Evolutionary conservation across 1,140 invertebrate genomes (phyloP).

Genomic region (Drosophila ananassae): DNA sequence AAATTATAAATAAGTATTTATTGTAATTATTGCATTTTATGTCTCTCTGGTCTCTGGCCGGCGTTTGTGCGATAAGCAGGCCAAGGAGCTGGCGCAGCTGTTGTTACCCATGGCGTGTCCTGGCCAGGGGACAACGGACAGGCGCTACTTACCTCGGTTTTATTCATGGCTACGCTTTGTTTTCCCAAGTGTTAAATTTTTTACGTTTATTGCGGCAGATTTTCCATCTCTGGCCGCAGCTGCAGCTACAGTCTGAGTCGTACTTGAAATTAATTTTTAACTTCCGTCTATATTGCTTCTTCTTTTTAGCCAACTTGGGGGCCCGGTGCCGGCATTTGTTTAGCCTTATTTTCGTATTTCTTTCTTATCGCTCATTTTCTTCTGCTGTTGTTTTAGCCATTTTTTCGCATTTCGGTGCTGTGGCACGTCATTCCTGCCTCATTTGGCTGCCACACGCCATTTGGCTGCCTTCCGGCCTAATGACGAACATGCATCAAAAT

Average conservation of each 20-base stretch:
- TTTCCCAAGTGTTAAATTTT: conserved; percentile 71
- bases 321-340: conserved; percentile 24
- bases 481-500: conserved; percentile 75
- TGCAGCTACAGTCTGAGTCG: conserved; percentile 59
- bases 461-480: conserved; percentile 50
- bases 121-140: conserved; percentile 9
- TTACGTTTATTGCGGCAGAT: conserved; percentile 79
- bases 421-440: conserved; percentile 53
- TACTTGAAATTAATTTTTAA: conserved; percentile 81
- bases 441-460: conserved; percentile 54
- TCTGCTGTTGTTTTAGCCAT: conserved; percentile 23
- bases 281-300: conserved; percentile 74
- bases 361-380: conserved; percentile 36
- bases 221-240: conserved; percentile 52
- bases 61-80: conserved; percentile 45
- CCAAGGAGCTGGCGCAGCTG: conserved; percentile 57
- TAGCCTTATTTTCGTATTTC: conserved; percentile 39
- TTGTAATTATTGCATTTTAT: conserved; percentile 75
- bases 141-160: conserved; percentile 61
- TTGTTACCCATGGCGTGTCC: conserved; percentile 21
- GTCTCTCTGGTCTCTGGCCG: conserved; percentile 37
- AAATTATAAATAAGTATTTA: conserved; percentile 82
- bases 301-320: conserved; percentile 12
- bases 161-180: conserved; percentile 72
- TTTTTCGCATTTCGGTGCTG: conserved; percentile 7